phyloP scores from a whole-genome alignment of 1,140 invertebrate genomes.

The Drosophila sproati region DNA sequence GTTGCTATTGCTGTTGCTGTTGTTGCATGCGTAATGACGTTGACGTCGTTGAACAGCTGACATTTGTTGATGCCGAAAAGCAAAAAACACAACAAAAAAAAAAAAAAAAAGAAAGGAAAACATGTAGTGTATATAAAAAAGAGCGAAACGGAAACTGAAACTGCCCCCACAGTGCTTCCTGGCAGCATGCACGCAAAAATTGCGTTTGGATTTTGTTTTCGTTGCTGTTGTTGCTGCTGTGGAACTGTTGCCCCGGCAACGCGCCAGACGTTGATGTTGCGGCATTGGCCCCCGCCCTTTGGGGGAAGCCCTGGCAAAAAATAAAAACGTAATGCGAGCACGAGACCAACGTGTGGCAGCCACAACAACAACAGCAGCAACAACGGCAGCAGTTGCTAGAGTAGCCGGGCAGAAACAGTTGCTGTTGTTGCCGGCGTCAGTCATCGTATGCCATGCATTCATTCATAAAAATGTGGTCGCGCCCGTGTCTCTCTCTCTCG shows the following conservation, averaged over 20 bases:
- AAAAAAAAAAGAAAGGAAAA: constrained; percentile 2
- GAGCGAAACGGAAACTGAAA: constrained; percentile 14
- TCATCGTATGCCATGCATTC: constrained; percentile 64
- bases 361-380: constrained; percentile 18
- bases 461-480: constrained; percentile 74
- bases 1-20: constrained; percentile 28
- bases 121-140: not conserved
- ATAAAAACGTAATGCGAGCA: constrained; percentile 34
- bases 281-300: constrained; percentile 21
- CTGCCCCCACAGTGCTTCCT: not conserved
- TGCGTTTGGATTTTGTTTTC: constrained; percentile 40
- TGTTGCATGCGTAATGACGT: constrained; percentile 77
- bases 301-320: constrained; percentile 48
- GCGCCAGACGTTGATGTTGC: constrained; percentile 30
- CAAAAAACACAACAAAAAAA: constrained; percentile 30
- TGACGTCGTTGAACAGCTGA: constrained; percentile 62
- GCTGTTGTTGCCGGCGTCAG: constrained; percentile 30
- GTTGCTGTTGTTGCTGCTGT: constrained; percentile 14
- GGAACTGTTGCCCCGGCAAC: constrained; percentile 58
- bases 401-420: constrained; percentile 6
- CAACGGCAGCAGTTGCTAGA: constrained; percentile 36
- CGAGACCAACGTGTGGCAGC: constrained; percentile 40
- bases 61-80: constrained; percentile 66
- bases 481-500: not conserved
- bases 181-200: constrained; percentile 61